Evolutionary conservation across 2,888 invertebrate genomes (phyloP), one percentile per base, ranked within the genome.

Genomic region (Hypomecis punctinalis): DNA sequence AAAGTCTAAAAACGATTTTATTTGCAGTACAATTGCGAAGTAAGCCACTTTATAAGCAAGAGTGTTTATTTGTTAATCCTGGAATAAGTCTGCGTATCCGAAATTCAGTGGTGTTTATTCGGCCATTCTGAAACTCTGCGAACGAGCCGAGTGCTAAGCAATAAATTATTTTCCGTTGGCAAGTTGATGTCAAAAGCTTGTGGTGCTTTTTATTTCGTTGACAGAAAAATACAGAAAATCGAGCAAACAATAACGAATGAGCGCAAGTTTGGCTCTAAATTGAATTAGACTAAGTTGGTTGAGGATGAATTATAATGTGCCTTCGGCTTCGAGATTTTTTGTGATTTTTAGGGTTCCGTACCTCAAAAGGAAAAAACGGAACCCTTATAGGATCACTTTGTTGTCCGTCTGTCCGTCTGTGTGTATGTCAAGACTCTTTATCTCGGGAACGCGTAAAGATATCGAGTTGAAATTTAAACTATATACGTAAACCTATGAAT

Each of bases 121-220:
- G 67, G 60, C 64, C 55, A 54, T 63, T 60, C 66, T 62, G 59
- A 58, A 60, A 66, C 54, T 48, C 48, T 61, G 49, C 69, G 73
- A 74, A 68, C 73, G 73, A 72, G 68, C 70, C 73, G 71, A 75
- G 76, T 74, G 59, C 69, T 68, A 63, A 66, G 73, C 82, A 40
- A 83, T 84, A 85, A 84, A 82, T 85, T 80, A 82, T 79, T 81
- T 81, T 75, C 75, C 58, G 70, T 63, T 72, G 72, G 73, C 73
- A 77, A 79, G 74, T 76, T 76, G 73, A 67, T 71, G 74, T 74
- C 76, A 75, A 70, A 73, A 74, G 62, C 70, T 71, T 70, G 62
- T 45, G 58, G 68, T 66, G 56, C 62, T 51, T 61, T 69, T 67
- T 69, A 68, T 69, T 71, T 64, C 37, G 64, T 66, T 63, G 59